A percentile compares a stretch with the other conserved stretches of the same genome.
These are phyloP conservation scores for Ophion costatus DNA, from an alignment of 2,888 invertebrate species.

Conservation along the genomic window DNA sequence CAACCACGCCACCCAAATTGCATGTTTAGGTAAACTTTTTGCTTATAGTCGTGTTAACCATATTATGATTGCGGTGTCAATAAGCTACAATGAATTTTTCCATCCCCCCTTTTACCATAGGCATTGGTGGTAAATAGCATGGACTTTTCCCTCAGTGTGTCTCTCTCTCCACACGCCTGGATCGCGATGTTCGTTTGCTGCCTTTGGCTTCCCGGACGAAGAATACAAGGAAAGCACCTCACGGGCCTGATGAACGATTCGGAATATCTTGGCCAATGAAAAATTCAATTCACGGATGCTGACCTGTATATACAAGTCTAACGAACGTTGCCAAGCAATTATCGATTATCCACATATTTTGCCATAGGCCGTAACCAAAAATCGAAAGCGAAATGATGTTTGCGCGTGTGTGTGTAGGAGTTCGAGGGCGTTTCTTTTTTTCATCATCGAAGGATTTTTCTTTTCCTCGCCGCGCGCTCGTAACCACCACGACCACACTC, in stretches of 20 bases:
- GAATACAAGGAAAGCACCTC: not conserved
- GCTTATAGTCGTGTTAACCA: too few species aligned
- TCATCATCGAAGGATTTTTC: constrained; percentile 1
- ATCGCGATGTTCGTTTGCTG: constrained; percentile 80
- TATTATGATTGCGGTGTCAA: too few species aligned
- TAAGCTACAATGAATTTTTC: too few species aligned
- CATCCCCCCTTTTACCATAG: too few species aligned
- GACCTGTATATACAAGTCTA: not conserved
- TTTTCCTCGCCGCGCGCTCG: not conserved
- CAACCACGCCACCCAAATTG: too few species aligned
- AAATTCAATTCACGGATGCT: not conserved
- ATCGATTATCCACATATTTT: too few species aligned
- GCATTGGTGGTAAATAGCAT: too few species aligned
- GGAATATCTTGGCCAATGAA: not conserved
- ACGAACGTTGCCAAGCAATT: not conserved
- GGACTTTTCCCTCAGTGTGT: constrained; percentile 2
- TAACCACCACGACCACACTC: too few species aligned
- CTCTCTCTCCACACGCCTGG: constrained; percentile 62
- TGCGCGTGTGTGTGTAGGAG: constrained; percentile 7
- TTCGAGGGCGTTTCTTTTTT: constrained; percentile 17
- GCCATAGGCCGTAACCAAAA: too few species aligned
- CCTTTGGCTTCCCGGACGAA: constrained; percentile 24
- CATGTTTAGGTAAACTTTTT: too few species aligned
- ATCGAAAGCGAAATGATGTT: not conserved
- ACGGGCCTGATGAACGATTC: constrained; percentile 9